Conservation (phyloP, 1,140 invertebrate genomes). For the Monomorium pharaonis region DNA sequence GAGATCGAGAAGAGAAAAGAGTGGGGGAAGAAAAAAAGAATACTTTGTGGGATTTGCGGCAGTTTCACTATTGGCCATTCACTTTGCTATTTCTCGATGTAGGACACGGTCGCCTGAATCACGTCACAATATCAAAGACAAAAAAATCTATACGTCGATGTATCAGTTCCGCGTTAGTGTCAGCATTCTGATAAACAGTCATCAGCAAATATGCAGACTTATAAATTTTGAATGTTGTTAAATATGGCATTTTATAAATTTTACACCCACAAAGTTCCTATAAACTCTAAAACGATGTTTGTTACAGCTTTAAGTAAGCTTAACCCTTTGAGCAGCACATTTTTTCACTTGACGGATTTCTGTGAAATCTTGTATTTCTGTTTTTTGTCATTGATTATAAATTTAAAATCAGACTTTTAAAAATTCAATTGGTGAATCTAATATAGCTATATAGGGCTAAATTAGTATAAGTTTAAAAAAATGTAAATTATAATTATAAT, state of each 20-base stretch:
- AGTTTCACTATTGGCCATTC: constrained; percentile 67
- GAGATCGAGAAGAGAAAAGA: not conserved
- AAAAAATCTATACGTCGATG: constrained; percentile 46
- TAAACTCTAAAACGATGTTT: not conserved
- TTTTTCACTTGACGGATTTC: too few relatives aligned
- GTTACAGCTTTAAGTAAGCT: not conserved
- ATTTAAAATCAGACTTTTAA: too few relatives aligned
- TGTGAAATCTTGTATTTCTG: too few relatives aligned
- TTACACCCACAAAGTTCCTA: not conserved
- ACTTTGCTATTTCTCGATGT: constrained; percentile 77
- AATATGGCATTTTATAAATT: not conserved
- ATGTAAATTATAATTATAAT: too few relatives aligned
- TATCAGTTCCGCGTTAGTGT: not conserved
- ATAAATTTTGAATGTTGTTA: not conserved
- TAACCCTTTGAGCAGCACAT: too few relatives aligned
- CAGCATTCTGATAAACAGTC: not conserved
- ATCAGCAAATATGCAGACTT: not conserved
- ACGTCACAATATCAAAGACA: constrained; percentile 77
- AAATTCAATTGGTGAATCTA: too few relatives aligned
- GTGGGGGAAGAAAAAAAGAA: constrained; percentile 12
- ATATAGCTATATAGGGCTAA: too few relatives aligned
- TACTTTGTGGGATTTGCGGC: constrained; percentile 6
- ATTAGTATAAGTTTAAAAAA: too few relatives aligned
- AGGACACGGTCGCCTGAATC: constrained; percentile 81
- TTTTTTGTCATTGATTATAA: too few relatives aligned